phyloP scores from a whole-genome alignment of 2,113 vertebrate species.

The Corythaixoides concolor region DNA sequence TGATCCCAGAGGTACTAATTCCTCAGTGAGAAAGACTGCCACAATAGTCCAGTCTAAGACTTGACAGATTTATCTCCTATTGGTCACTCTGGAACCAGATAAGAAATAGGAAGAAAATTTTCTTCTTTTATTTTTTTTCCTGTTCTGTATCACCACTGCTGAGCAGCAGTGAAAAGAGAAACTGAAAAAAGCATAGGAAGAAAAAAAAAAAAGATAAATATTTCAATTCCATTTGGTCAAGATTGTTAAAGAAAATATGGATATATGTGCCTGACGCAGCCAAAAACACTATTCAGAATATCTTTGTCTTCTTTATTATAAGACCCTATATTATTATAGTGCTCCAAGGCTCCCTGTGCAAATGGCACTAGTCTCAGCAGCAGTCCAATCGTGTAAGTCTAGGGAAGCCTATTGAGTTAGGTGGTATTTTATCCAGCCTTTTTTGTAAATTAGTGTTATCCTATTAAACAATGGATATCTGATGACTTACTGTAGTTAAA shows the following conservation, averaged over 20 bases:
- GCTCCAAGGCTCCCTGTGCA: neutral
- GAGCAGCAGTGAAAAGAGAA: neutral
- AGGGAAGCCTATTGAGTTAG: neutral
- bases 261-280: rapidly evolving
- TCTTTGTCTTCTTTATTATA: neutral
- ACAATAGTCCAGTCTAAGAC: neutral
- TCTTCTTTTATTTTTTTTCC: neutral
- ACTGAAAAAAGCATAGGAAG: neutral
- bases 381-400: neutral
- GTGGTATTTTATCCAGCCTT: neutral
- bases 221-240: neutral
- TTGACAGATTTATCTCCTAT: neutral
- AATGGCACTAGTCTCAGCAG: neutral
- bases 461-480: neutral
- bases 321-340: neutral
- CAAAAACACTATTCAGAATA: neutral
- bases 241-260: neutral
- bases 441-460: neutral
- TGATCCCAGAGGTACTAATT: neutral
- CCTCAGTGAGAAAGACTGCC: neutral
- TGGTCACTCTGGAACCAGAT: neutral
- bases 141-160: neutral
- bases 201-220: neutral
- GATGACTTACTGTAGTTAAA: neutral
- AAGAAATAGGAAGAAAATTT: neutral